Evolutionary conservation across 2,888 invertebrate species (phyloP), one percentile per base, ranked within the genome.

Genomic region (Bimastos eiseni): DNA sequence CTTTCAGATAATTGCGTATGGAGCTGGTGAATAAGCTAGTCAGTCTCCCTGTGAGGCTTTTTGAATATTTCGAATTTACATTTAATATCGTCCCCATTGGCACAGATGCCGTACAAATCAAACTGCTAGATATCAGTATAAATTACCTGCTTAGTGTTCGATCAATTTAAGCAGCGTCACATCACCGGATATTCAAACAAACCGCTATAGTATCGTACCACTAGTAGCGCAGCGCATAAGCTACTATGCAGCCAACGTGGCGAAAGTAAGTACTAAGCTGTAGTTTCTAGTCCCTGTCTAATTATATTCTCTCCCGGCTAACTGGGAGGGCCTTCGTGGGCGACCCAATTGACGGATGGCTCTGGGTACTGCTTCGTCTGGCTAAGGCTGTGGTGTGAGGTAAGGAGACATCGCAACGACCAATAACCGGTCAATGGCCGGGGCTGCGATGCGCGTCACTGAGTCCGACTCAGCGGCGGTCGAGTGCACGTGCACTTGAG

Each of bases 281-380:
- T 70, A 30, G n/a, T 70, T 30, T 70, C 70, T 70, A 36, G 86
- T 36, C 36, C 37, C 36, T 17, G 34, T 21, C 34, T 37, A 86
- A 86, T 86, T 86, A 86, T 86, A 86, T 86, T 36, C 86, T 19
- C 36, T 37, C 37, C 86, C 36, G 33, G 37, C 86, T 36, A 21
- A 34, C 86, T 86, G 86, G 34, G 86, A 86, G 86, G 86, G 36
- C 86, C 86, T 36, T 86, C 37, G 86, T 86, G 86, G 36, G 86
- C 86, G 86, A 86, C 24, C 86, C 36, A 36, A 86, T 34, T 21
- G 21, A 49, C 49, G 49, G 49, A 11, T 41, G 8, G 41, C 41
- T 41, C 5, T 33, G 34, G 34, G 6, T 21, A 36, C 86, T 37
- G 34, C 37, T 36, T 34, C 8, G 36, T 37, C 37, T 34, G 24